Percentiles rank a stretch among this genome's conserved stretches.
Evolutionary conservation across 2,888 invertebrate species (phyloP).

Genomic region (Melangyna quadrimaculata): DNA sequence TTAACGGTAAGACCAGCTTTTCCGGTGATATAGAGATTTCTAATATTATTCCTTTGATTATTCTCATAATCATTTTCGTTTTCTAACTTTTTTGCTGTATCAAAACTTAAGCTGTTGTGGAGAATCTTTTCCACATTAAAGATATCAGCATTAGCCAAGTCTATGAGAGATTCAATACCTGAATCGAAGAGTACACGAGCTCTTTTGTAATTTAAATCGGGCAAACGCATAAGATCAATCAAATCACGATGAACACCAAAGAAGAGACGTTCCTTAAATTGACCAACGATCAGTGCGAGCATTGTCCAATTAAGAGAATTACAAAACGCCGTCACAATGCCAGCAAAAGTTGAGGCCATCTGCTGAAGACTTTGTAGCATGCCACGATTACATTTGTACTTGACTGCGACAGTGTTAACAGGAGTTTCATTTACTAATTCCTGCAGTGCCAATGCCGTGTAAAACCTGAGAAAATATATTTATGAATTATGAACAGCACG

Average conservation of each 20-base stretch:
- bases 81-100: slow-evolving; percentile 89
- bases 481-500: neutral
- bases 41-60: slow-evolving; percentile 85
- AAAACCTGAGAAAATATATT: slow-evolving; percentile 84
- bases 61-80: slow-evolving; percentile 86
- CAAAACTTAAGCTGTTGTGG: slow-evolving; percentile 90
- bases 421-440: slow-evolving; percentile 96
- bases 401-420: slow-evolving; percentile 89
- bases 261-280: slow-evolving; percentile 96
- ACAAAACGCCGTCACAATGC: slow-evolving; percentile 98
- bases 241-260: slow-evolving; percentile 97
- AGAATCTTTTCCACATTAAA: slow-evolving; percentile 89
- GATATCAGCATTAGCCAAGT: slow-evolving; percentile 88
- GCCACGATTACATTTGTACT: slow-evolving; percentile 93
- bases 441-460: slow-evolving; percentile 93
- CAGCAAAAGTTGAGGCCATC: slow-evolving; percentile 96
- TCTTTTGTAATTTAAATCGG: slow-evolving; percentile 90
- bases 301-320: slow-evolving; percentile 95
- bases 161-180: slow-evolving; percentile 89
- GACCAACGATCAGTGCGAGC: slow-evolving; percentile 92
- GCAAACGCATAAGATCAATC: slow-evolving; percentile 93
- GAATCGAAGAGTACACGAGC: slow-evolving; percentile 92
- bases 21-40: slow-evolving; percentile 90
- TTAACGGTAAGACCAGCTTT: slow-evolving; percentile 89
- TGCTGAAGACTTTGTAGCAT: slow-evolving; percentile 96